Percentiles rank a stretch among this genome's conserved stretches.
These are phyloP conservation scores for Lophius americanus DNA, from an alignment of 2,797 vertebrate genomes.

Conservation along the genomic window DNA sequence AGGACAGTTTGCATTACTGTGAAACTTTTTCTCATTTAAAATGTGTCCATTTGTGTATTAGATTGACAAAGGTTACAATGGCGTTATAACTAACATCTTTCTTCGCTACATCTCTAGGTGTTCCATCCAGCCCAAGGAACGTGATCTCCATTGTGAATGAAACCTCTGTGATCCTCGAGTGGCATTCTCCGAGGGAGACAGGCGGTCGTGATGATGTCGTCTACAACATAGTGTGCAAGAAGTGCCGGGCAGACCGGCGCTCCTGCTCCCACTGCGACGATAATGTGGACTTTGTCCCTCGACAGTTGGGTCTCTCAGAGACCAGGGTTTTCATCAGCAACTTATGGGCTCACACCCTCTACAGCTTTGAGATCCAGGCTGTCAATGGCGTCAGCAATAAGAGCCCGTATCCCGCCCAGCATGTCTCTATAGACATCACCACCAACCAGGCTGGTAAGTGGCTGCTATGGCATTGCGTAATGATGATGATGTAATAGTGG, in stretches of 20 bases:
- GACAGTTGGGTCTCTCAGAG: constrained; percentile 92
- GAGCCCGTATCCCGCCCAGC: constrained; percentile 95
- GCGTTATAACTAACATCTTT: neutral
- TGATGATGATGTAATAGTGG: neutral
- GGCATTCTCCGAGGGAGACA: constrained; percentile 93
- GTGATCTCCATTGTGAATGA: constrained; percentile 98
- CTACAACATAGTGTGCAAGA: constrained; percentile 98
- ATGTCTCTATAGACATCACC: constrained; percentile 96
- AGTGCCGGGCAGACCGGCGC: constrained; percentile 90
- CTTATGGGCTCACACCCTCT: constrained; percentile 94
- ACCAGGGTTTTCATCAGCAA: constrained; percentile 96
- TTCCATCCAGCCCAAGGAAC: constrained; percentile 94
- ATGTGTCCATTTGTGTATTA: neutral
- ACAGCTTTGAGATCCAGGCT: constrained; percentile 97
- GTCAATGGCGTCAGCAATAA: constrained; percentile 96
- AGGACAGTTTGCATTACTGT: neutral
- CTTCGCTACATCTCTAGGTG: constrained; percentile 77
- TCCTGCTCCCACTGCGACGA: constrained; percentile 97
- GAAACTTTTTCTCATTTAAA: neutral
- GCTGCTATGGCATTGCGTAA: neutral
- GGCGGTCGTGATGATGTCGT: constrained; percentile 93
- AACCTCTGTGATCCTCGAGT: constrained; percentile 97
- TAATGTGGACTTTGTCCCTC: constrained; percentile 95
- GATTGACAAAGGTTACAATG: neutral
- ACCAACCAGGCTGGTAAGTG: constrained; percentile 96